A percentile compares a stretch with the other conserved stretches of the same genome.
Evolutionary conservation across 35 echinoderm and acorn worm species (phyloP).

Genomic region (Stichopus chloronotus): DNA sequence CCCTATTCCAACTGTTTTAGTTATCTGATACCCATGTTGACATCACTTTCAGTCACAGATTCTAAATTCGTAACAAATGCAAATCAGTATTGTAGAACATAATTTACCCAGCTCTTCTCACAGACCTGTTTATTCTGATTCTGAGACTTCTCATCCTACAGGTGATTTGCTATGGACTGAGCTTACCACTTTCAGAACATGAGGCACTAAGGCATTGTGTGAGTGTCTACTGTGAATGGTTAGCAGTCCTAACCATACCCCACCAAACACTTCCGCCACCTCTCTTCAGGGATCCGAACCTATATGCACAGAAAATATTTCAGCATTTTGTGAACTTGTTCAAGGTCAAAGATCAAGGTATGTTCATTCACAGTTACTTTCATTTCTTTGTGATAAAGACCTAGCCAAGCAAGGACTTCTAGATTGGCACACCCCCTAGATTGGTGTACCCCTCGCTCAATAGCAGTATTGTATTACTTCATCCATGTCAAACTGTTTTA

Average conservation of each 20-base stretch:
- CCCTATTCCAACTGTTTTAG: too few relatives aligned
- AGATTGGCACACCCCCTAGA: not conserved
- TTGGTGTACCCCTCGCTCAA: not conserved
- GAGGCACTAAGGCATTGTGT: conserved; percentile 91
- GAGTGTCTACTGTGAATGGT: conserved; percentile 97
- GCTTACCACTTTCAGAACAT: conserved; percentile 87
- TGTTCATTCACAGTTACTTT: not conserved
- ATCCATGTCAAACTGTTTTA: not conserved
- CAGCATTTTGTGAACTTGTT: conserved; percentile 96
- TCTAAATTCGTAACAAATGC: too few relatives aligned
- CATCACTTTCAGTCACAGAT: too few relatives aligned
- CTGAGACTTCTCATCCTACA: conserved; percentile 15
- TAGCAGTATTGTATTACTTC: too few relatives aligned
- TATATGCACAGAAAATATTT: conserved; percentile 91
- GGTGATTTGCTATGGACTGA: conserved; percentile 98
- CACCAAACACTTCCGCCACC: conserved; percentile 79
- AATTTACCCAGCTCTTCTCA: too few relatives aligned
- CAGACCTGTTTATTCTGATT: too few relatives aligned
- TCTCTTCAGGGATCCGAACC: conserved; percentile 89
- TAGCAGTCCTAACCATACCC: conserved; percentile 88
- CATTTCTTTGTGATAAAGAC: not conserved
- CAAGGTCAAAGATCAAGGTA: conserved; percentile 80
- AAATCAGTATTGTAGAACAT: too few relatives aligned
- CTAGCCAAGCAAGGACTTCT: too few relatives aligned
- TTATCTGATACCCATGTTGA: too few relatives aligned